Evolutionary conservation across 2,113 vertebrate species (phyloP).

Genomic region (Symphodus melops): DNA sequence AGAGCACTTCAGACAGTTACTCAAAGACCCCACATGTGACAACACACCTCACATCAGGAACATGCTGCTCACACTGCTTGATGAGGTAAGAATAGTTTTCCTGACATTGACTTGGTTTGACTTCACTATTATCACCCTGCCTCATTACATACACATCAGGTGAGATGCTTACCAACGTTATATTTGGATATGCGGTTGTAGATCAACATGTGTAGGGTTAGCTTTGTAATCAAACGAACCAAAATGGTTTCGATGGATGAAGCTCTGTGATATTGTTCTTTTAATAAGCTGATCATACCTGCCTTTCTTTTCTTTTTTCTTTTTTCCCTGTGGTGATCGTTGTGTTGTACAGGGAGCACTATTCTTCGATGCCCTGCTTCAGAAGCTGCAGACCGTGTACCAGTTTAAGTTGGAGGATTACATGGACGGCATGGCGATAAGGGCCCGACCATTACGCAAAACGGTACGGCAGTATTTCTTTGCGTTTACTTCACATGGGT

Average conservation of each 20-base stretch:
- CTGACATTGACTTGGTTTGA: too few species aligned
- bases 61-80: conserved; percentile 91
- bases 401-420: conserved; percentile 96
- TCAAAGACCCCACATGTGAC: conserved; percentile 90
- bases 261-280: too few species aligned
- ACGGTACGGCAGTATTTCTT: conserved; percentile 79
- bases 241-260: background rate
- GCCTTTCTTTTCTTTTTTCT: too few species aligned
- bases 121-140: background rate
- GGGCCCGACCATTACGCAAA: conserved; percentile 93
- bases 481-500: background rate
- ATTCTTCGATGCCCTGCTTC: conserved; percentile 94
- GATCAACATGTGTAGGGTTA: background rate
- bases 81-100: conserved; percentile 86
- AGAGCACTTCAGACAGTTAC: conserved; percentile 95
- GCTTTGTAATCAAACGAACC: background rate
- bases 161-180: background rate
- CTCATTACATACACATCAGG: background rate
- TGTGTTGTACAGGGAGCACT: conserved; percentile 86
- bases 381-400: conserved; percentile 94
- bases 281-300: background rate
- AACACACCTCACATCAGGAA: conserved; percentile 86
- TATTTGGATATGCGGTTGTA: background rate
- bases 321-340: background rate
- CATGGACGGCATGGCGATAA: conserved; percentile 97